Conservation (phyloP, 2,888 invertebrate species). For the Petrolisthes manimaculis region DNA sequence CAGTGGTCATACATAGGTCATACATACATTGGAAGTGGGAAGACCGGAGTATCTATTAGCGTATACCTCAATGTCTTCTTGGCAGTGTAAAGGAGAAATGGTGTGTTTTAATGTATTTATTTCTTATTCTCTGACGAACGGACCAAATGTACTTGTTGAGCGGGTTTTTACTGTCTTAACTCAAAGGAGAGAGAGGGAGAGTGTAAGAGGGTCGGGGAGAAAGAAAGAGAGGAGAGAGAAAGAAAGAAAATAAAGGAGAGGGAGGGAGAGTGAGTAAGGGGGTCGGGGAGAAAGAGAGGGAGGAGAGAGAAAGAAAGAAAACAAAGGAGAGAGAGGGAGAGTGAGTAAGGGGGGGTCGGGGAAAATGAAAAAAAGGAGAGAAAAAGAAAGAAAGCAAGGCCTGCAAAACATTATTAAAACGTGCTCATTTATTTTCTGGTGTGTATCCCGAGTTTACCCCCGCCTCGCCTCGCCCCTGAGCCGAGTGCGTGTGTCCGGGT, state of each 20-base stretch:
- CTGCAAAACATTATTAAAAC: background rate
- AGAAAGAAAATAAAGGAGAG: background rate
- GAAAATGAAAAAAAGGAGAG: background rate
- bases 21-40: background rate
- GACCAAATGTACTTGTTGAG: too few relatives aligned
- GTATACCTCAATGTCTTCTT: too few relatives aligned
- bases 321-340: background rate
- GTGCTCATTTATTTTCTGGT: background rate
- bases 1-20: too few relatives aligned
- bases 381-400: background rate
- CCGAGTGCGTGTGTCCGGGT: too few relatives aligned
- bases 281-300: background rate
- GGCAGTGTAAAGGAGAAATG: too few relatives aligned
- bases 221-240: constrained; percentile 8
- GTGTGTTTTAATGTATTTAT: too few relatives aligned
- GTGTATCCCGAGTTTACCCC: background rate
- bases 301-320: background rate
- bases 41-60: too few relatives aligned
- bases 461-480: background rate
- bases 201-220: background rate
- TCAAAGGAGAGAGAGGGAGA: background rate
- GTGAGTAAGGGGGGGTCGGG: background rate
- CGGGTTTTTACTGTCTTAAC: too few relatives aligned
- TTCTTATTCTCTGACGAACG: too few relatives aligned
- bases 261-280: background rate